A percentile compares a stretch with the other conserved stretches of the same genome.
These are phyloP conservation scores for Hippocampus abdominalis DNA, from an alignment of 2,113 vertebrate species.

Conservation along the genomic window DNA sequence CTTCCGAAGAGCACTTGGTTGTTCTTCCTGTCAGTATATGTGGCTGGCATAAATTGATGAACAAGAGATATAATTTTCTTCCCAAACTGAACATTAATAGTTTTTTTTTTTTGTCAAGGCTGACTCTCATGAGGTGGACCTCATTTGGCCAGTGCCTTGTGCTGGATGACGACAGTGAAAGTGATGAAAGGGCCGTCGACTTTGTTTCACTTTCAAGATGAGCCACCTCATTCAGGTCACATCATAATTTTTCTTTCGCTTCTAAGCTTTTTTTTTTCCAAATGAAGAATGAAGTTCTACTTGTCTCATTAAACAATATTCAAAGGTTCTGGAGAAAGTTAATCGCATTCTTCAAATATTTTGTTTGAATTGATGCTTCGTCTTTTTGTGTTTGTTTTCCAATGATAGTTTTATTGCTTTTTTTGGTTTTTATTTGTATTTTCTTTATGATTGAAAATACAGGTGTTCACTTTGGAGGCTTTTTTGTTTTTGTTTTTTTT, in stretches of 20 bases:
- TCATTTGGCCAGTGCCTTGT: neutral
- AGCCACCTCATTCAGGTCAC: neutral
- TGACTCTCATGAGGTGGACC: too few relatives aligned
- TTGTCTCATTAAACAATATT: neutral
- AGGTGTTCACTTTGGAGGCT: too few relatives aligned
- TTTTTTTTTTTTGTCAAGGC: too few relatives aligned
- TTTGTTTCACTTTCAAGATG: constrained; percentile 3
- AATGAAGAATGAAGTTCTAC: neutral
- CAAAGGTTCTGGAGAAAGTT: neutral
- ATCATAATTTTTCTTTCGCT: neutral
- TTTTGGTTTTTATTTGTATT: too few relatives aligned
- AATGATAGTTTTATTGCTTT: too few relatives aligned
- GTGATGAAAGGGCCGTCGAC: neutral
- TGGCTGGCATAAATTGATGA: neutral
- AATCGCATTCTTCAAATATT: too few relatives aligned
- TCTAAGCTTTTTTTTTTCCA: neutral
- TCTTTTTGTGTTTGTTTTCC: too few relatives aligned
- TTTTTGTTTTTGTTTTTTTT: too few relatives aligned
- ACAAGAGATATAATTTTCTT: neutral
- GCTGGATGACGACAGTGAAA: neutral
- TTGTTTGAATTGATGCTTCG: too few relatives aligned
- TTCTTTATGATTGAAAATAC: too few relatives aligned
- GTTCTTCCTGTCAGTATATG: too few relatives aligned
- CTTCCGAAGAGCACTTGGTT: too few relatives aligned
- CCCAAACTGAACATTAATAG: neutral